A percentile compares a stretch with the other conserved stretches of the same genome.
Conservation (phyloP, 2,113 vertebrate genomes). For the Dendrocopos noguchii region DNA sequence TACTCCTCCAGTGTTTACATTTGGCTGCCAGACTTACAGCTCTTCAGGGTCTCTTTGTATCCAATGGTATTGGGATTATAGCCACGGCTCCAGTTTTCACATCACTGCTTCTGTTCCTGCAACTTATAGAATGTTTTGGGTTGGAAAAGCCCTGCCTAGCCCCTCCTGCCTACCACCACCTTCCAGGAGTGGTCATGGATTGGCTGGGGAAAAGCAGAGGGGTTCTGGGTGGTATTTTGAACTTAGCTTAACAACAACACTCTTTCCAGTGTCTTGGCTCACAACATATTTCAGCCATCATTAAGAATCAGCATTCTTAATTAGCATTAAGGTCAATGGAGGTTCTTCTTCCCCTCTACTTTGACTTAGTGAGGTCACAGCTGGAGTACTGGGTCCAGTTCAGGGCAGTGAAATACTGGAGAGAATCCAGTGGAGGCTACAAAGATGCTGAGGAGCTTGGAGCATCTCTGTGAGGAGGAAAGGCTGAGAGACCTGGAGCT, state of each 20-base stretch:
- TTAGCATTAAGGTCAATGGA: too few relatives aligned
- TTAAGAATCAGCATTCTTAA: background rate
- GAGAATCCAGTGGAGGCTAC: too few relatives aligned
- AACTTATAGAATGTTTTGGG: background rate
- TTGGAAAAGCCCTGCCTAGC: background rate
- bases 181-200: too few relatives aligned
- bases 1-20: background rate
- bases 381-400: too few relatives aligned
- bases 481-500: too few relatives aligned
- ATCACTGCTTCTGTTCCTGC: background rate
- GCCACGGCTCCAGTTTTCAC: background rate
- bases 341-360: too few relatives aligned
- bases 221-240: background rate
- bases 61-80: background rate
- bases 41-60: background rate
- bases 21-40: background rate
- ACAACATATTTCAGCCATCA: background rate
- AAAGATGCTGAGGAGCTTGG: too few relatives aligned
- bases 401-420: too few relatives aligned
- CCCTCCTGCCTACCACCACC: background rate
- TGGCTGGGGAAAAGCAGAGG: rapidly evolving
- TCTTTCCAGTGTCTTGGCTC: background rate
- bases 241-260: too few relatives aligned
- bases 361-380: too few relatives aligned
- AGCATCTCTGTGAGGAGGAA: too few relatives aligned